phyloP scores from a whole-genome alignment of 2,113 vertebrate genomes.

The Xenotilapia flavipinnis region DNA sequence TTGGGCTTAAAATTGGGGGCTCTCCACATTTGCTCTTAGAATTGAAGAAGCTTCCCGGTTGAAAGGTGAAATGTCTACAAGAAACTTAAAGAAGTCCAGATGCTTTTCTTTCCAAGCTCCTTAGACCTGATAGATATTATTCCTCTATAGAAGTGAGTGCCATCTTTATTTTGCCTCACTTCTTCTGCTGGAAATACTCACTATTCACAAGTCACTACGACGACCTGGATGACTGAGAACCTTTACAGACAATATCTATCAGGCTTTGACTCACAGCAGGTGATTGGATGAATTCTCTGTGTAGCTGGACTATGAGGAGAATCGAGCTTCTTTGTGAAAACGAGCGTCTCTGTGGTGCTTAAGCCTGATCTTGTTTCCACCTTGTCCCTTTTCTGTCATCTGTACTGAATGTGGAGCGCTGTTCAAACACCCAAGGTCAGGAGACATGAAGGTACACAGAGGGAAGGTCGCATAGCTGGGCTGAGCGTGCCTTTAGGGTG shows the following conservation, averaged over 20 bases:
- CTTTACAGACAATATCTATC: not conserved
- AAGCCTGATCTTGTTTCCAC: not conserved
- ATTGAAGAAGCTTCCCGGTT: not conserved
- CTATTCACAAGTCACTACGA: not conserved
- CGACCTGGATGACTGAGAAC: not conserved
- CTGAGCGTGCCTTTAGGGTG: not conserved
- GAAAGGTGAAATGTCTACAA: not conserved
- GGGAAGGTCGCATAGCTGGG: conserved; percentile 40
- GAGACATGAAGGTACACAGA: not conserved
- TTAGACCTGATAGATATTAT: not conserved
- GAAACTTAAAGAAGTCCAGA: not conserved
- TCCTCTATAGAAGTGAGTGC: not conserved
- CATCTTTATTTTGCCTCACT: not conserved
- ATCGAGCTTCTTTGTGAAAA: not conserved
- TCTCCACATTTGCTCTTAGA: not conserved
- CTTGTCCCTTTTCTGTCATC: not conserved
- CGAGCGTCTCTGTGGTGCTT: not conserved
- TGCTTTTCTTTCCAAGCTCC: not conserved
- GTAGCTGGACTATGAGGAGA: accelerated
- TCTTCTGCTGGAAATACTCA: not conserved
- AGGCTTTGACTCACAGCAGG: not conserved
- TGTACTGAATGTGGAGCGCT: not conserved
- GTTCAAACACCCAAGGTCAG: conserved; percentile 12
- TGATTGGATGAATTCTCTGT: not conserved
- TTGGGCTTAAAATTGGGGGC: not conserved